A percentile compares a stretch with the other conserved stretches of the same genome.
Conservation (phyloP, 2,113 vertebrate species). For the Cebus imitator region DNA sequence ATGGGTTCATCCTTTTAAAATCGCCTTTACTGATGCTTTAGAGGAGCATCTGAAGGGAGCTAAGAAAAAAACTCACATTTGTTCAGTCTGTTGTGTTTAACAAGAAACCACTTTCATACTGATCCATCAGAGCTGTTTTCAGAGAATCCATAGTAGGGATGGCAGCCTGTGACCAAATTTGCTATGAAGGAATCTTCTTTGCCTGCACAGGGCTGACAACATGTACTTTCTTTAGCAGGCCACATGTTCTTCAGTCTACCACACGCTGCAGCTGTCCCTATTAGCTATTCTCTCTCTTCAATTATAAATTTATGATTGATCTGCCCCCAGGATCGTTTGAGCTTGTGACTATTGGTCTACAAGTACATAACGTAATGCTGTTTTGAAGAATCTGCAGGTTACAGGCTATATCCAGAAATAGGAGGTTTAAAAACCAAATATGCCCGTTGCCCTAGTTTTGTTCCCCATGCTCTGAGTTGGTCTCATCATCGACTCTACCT, state of each 20-base stretch:
- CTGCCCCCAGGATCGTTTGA: background rate
- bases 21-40: background rate
- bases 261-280: background rate
- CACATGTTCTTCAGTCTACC: fast-evolving
- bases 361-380: too few relatives aligned
- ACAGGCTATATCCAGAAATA: background rate
- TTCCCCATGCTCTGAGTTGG: too few relatives aligned
- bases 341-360: background rate
- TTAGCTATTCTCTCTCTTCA: background rate
- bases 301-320: background rate
- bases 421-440: background rate
- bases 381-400: background rate
- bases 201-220: background rate
- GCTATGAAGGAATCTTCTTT: background rate
- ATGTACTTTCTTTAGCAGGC: background rate
- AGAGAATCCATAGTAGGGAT: background rate
- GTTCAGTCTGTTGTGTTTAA: background rate
- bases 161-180: background rate
- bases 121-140: background rate
- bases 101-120: background rate
- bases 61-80: background rate
- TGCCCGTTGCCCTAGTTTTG: background rate
- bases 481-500: background rate
- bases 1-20: background rate
- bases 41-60: background rate